These are phyloP conservation scores for Euthynnus affinis DNA, from an alignment of 2,797 vertebrate genomes.

Conservation along the genomic window DNA sequence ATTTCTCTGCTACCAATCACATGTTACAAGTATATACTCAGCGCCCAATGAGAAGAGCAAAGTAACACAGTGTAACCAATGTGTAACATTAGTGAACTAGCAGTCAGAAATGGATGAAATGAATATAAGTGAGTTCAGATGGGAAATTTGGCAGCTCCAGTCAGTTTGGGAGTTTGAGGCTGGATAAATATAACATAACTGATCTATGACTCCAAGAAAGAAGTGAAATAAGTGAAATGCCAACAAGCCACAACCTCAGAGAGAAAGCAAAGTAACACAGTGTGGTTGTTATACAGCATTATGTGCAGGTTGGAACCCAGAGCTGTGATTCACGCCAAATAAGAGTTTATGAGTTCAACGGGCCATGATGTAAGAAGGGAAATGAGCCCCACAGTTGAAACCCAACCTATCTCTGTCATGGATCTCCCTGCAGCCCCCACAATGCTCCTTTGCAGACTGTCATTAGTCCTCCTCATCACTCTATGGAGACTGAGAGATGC, in stretches of 20 bases:
- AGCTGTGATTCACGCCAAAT: background rate
- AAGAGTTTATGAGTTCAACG: conserved; percentile 9
- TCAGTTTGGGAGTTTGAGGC: background rate
- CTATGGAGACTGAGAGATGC: conserved; percentile 44
- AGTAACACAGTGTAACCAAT: too few species aligned
- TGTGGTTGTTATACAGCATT: background rate
- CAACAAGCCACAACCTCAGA: background rate
- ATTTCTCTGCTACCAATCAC: too few species aligned
- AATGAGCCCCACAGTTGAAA: background rate
- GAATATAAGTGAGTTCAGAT: background rate
- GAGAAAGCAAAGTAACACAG: background rate
- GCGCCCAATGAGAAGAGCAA: too few species aligned
- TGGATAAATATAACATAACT: background rate
- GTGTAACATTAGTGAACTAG: background rate
- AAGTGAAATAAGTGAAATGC: background rate
- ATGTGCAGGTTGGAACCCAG: background rate
- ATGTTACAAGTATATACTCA: too few species aligned
- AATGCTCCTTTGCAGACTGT: conserved; percentile 23
- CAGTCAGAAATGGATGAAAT: background rate
- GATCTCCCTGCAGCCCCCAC: conserved; percentile 12
- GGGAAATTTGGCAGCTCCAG: too few species aligned
- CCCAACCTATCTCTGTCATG: background rate
- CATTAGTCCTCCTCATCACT: conserved; percentile 38
- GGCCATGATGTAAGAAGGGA: background rate
- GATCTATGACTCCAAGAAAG: background rate